Evolutionary conservation across 2,888 invertebrate species (phyloP), one percentile per base, ranked within the genome.

Genomic region (Formica aserva): DNA sequence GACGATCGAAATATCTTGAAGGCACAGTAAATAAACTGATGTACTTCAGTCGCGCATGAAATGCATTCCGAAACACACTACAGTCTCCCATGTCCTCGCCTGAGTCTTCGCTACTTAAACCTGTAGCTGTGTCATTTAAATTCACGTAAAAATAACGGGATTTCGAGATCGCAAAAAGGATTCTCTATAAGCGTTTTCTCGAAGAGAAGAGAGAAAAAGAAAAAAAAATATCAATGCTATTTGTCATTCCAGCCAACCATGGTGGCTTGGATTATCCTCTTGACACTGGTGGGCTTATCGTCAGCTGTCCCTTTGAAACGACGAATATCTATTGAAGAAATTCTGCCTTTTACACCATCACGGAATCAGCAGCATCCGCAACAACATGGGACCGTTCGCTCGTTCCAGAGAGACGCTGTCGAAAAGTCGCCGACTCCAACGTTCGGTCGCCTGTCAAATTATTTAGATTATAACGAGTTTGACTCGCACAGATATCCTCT

Each of bases 401-500:
- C 92, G 3, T 96, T 96, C 87, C 94, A 94, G 87, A 93, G 96
- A 83, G 94, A 92, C 77, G 93, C 95, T 1, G 95, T 96, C 32
- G 95, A 96, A 91, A 94, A 94, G 66, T 90, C 92, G n/a, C 95
- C 95, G 3, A 66, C 57, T 4, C 63, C 67, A 11, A 35, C 63
- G 52, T 85, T 41, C 29, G 45, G 76, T 0, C 74, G 72, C 1
- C 45, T 29, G 15, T 60, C 69, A 1, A 60, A 60, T 74, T 35
- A 80, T 72, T 60, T 74, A 74, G 11, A 80, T 80, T 74, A 86
- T 52, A 89, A 93, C 38, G 94, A 94, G 81, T 95, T 93, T 86
- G 95, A 95, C 38, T 94, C 95, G 22, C 94, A 92, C 80, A 94
- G 94, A 84, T 92, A 97, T 72, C 98, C 98, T 0, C 95, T 98